These are phyloP conservation scores for Hoplodrina blanda DNA, from an alignment of 2,888 invertebrate species.

Conservation along the genomic window DNA sequence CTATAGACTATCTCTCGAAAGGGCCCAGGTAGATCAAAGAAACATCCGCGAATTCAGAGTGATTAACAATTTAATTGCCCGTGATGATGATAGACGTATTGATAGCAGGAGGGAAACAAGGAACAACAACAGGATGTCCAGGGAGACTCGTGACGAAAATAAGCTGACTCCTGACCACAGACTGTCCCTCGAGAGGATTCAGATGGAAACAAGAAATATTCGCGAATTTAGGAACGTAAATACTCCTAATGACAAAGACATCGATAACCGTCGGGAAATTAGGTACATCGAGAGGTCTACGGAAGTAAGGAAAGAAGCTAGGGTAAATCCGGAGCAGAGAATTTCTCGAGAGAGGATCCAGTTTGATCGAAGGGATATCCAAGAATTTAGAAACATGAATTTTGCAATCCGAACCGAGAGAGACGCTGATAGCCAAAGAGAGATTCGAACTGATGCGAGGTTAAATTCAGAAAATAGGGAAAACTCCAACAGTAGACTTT, in stretches of 20 bases:
- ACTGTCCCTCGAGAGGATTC: constrained; percentile 3
- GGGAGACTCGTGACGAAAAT: constrained; percentile 9
- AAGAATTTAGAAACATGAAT: constrained; percentile 23
- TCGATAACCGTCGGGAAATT: constrained; percentile 16
- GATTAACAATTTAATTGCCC: constrained; percentile 15
- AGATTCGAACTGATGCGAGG: constrained; percentile 1
- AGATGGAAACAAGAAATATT: constrained; percentile 17
- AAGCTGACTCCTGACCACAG: background rate
- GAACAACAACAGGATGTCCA: constrained; percentile 11
- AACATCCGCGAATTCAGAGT: constrained; percentile 12
- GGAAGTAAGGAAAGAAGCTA: constrained; percentile 9
- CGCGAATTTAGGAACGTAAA: constrained; percentile 33
- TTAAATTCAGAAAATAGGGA: constrained; percentile 7
- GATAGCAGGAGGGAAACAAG: constrained; percentile 6
- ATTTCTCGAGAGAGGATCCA: constrained; percentile 8
- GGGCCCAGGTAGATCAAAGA: background rate
- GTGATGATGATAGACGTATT: constrained; percentile 12
- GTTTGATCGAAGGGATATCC: constrained; percentile 14
- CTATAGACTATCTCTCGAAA: constrained; percentile 3
- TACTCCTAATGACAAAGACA: constrained; percentile 4
- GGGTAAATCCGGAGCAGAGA: constrained; percentile 8
- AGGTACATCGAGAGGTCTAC: constrained; percentile 3
- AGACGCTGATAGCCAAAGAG: constrained; percentile 17
- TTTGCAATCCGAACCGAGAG: constrained; percentile 5
- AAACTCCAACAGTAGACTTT: constrained; percentile 28